Evolutionary conservation across 37 sponge, comb jelly and placozoan species (phyloP), one percentile per base, ranked within the genome.

Genomic region (Ephydatia muelleri): DNA sequence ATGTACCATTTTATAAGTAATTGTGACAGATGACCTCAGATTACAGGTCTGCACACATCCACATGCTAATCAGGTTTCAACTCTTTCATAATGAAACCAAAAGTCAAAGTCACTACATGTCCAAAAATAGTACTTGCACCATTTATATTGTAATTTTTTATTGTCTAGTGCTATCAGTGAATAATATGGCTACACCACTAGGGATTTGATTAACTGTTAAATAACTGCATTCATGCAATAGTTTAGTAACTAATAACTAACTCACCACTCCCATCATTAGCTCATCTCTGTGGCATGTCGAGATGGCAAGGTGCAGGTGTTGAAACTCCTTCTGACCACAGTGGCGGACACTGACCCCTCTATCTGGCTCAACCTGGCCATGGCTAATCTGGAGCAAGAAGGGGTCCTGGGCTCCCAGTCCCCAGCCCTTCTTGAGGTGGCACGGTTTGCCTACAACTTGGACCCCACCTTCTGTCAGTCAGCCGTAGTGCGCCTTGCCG

Each of bases 251-350:
- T 8, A 43, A 8, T 57, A 19, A 19, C 19, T 19, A 57, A 57
- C 19, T 19, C 57, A 33, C 72, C 28, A 1, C 16, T 4, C 16
- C 19, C 16, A 16, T 16, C 31, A 39, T 21, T 67, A 91, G 91
- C 32, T 86, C 36, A 57, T 85, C 14, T 72, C 68, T 29, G 23
- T 25, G 35, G 91, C 91, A 3, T 91, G 91, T 73, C 3, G 19
- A 0, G 77, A 86, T 27, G 91, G 91, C 16, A 49, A 73, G 21
- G 30, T 78, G 22, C 39, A 82, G 21, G 80, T 83, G 33, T 76
- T 91, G 38, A 86, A 91, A 70, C 74, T 91, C 27, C 67, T 91
- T 2, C 38, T 82, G 13, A 43, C 84, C 29, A 65, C 57, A 11
- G 30, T 82, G 72, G 39, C 33, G 28, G 68, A 82, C 8, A 70